Base-by-base conservation (phyloP, 1,140 invertebrate species). In the Leptonema lineaticorne region DNA sequence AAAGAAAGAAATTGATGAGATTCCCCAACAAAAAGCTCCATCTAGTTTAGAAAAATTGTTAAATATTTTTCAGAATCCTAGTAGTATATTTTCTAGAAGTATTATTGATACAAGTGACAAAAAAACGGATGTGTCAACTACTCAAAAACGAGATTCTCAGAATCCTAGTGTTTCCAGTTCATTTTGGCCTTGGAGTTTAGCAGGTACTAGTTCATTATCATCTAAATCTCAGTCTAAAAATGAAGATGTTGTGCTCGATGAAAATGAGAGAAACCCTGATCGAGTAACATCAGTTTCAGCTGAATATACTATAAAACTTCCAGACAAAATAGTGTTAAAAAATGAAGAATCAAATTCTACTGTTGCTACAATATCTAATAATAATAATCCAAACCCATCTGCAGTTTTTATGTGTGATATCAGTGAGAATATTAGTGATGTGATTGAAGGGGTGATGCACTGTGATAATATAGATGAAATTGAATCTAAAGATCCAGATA, bases 21-120 rank as follows among this genome's bases (percentile, higher is more conserved):
- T 22, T 4, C 64, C 58, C 26, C 46, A 29, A 22, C 77, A 73
- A n/a, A 82, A 81, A 67, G 48, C 76, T 1, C 83, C 82, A 0
- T 79, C 80, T 24, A 81, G 84, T 70, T 76, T 85, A 28, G 84
- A 86, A 67, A 86, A 85, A 74, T 69, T 86, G 16, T 74, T 85
- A 0, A 85, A 82, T 30, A 69, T 86, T 3, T 86, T 86, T 74
- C 82, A 84, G 63, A 83, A 85, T 72, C 82, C 84, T 5, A 78
- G 78, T 29, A 83, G 77, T 69, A 74, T 85, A 41, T 86, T 86
- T 70, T 83, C 80, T 0, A 78, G 79, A 68, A 73, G 37, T 18
- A 74, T 18, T 78, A 78, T 28, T 22, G 24, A 6, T 78, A 80
- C 33, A 76, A 79, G 11, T 78, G 80, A 80, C 1, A 80, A 79